phyloP scores from a whole-genome alignment of 1,140 invertebrate genomes.

The Limonius californicus region DNA sequence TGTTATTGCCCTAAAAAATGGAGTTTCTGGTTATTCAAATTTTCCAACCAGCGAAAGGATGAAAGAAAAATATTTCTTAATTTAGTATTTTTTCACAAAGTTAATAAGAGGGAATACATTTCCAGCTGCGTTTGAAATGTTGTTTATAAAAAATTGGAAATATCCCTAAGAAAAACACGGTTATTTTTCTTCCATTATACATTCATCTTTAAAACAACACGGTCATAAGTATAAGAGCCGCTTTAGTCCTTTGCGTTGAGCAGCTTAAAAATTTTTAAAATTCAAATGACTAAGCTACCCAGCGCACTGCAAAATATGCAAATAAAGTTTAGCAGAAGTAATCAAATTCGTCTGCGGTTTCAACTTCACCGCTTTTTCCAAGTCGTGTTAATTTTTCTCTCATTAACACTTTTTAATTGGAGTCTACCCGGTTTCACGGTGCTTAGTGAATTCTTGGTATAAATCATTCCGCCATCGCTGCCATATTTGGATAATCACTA shows the following conservation, averaged over 20 bases:
- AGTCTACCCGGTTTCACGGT: constrained; percentile 8
- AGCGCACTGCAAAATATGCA: constrained; percentile 4
- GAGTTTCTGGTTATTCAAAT: too few species aligned
- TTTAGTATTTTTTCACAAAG: too few species aligned
- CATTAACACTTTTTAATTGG: constrained; percentile 15
- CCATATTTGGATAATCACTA: neutral
- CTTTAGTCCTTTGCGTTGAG: constrained; percentile 4
- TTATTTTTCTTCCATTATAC: constrained; percentile 7
- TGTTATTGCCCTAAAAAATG: too few species aligned
- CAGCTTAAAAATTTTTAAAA: constrained; percentile 11
- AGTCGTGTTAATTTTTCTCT: constrained; percentile 13
- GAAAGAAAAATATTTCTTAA: too few species aligned
- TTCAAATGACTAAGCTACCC: constrained; percentile 8
- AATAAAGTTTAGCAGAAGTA: constrained; percentile 15
- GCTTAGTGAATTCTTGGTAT: constrained; percentile 1
- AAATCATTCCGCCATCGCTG: neutral
- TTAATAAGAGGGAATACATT: too few species aligned
- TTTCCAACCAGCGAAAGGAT: too few species aligned
- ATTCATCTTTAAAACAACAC: constrained; percentile 10
- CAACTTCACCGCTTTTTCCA: constrained; percentile 11
- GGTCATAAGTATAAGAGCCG: constrained; percentile 8
- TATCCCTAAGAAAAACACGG: too few species aligned
- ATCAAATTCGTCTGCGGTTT: constrained; percentile 14
- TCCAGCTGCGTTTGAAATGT: too few species aligned
- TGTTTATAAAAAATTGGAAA: too few species aligned